Conservation (phyloP, 2,888 invertebrate species). For the Atherix ibis region DNA sequence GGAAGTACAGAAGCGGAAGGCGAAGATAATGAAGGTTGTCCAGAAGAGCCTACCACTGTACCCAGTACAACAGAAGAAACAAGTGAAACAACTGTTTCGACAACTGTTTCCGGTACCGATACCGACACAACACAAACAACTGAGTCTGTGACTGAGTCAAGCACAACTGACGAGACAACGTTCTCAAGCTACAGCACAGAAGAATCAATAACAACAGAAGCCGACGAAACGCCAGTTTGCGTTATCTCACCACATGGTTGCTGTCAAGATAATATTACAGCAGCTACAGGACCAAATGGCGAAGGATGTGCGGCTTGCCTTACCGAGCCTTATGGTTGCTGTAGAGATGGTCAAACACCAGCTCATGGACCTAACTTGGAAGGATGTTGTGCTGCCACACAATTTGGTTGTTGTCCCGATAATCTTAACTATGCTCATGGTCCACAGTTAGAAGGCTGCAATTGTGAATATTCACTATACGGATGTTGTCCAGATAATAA, state of each 20-base stretch:
- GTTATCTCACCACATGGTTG: slow-evolving; percentile 49
- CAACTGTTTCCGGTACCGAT: slow-evolving; percentile 77
- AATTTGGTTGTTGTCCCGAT: slow-evolving; percentile 83
- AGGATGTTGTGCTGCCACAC: slow-evolving; percentile 61
- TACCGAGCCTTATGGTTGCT: slow-evolving; percentile 65
- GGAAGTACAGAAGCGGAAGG: slow-evolving; percentile 61
- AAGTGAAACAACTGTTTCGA: slow-evolving; percentile 17
- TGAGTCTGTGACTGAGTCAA: slow-evolving; percentile 9
- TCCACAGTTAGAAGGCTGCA: slow-evolving; percentile 60
- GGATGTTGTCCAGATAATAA: slow-evolving; percentile 77
- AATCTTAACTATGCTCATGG: slow-evolving; percentile 69
- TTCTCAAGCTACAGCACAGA: no score
- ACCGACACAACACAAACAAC: slow-evolving; percentile 60
- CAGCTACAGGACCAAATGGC: slow-evolving; percentile 49
- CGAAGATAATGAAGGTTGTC: slow-evolving; percentile 67
- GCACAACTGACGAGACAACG: slow-evolving; percentile 17
- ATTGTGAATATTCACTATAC: slow-evolving; percentile 57
- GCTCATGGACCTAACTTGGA: slow-evolving; percentile 71
- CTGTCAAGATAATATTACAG: slow-evolving; percentile 50
- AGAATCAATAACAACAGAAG: slow-evolving; percentile 6
- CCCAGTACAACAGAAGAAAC: slow-evolving; percentile 15
- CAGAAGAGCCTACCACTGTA: slow-evolving; percentile 39
- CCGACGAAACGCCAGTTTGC: slow-evolving; percentile 28
- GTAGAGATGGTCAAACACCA: slow-evolving; percentile 65
- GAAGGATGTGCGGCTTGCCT: slow-evolving; percentile 65